A percentile compares a stretch with the other conserved stretches of the same genome.
phyloP scores from a whole-genome alignment of 2,888 invertebrate genomes.

The Acronicta aceris region DNA sequence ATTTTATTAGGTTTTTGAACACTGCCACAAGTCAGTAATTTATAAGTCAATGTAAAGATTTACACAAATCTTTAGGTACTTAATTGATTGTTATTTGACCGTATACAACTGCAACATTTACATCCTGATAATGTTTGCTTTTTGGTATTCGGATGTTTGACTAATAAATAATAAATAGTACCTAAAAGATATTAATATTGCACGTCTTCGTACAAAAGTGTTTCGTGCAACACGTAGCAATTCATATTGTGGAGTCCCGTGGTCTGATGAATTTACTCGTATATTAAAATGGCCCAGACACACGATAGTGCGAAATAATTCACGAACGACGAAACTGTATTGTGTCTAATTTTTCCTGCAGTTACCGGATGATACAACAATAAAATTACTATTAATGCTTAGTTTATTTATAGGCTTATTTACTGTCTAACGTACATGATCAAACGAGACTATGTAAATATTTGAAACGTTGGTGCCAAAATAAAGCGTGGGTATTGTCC shows the following conservation, averaged over 20 bases:
- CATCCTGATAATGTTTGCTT: neutral
- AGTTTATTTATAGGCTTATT: constrained; percentile 16
- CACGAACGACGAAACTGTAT: constrained; percentile 15
- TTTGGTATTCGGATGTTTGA: neutral
- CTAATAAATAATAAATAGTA: no score
- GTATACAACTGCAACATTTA: no score
- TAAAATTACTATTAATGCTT: constrained; percentile 3
- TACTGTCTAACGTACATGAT: constrained; percentile 20
- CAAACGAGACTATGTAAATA: constrained; percentile 34
- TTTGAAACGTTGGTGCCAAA: constrained; percentile 34
- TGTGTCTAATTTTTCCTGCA: constrained; percentile 17
- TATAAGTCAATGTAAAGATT: no score
- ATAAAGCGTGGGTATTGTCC: constrained; percentile 16
- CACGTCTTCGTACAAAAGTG: constrained; percentile 7
- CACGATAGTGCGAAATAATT: constrained; percentile 4
- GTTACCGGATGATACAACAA: constrained; percentile 10
- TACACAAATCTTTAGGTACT: no score
- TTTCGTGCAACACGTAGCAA: constrained; percentile 2
- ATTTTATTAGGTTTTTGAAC: no score
- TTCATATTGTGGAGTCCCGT: neutral
- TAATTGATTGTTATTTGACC: no score
- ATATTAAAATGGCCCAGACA: constrained; percentile 19
- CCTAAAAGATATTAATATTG: constrained; percentile 5
- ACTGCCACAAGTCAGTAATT: no score
- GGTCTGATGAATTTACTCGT: neutral